Conservation (phyloP, 2,797 vertebrate genomes). For the Columba guinea region DNA sequence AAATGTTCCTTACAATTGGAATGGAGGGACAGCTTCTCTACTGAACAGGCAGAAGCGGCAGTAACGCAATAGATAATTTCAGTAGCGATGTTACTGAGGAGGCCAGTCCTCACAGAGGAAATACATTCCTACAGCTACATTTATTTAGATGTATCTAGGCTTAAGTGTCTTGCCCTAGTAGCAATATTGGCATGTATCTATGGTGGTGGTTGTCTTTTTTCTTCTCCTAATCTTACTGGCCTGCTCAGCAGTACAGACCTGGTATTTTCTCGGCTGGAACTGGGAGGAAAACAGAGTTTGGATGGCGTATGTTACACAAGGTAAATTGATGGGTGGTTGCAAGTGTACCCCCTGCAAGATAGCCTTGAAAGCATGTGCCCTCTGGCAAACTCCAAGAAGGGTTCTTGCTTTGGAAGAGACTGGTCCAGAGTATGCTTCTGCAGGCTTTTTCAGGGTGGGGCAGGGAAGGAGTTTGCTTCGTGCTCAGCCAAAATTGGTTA, state of each 20-base stretch:
- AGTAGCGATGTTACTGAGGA: background rate
- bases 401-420: background rate
- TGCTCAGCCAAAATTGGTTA: background rate
- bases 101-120: background rate
- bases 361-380: background rate
- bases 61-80: background rate
- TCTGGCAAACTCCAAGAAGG: background rate
- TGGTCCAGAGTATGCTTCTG: background rate
- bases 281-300: background rate
- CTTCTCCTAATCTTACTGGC: background rate
- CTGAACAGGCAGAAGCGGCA: background rate
- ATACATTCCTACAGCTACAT: background rate
- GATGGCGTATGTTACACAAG: background rate
- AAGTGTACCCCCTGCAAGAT: background rate
- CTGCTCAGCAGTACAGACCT: background rate
- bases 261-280: background rate
- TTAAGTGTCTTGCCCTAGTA: background rate
- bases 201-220: background rate
- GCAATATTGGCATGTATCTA: background rate
- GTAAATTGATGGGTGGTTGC: background rate
- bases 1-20: background rate
- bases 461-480: background rate
- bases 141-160: background rate
- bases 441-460: accelerated
- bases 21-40: background rate